Conservation (phyloP, 2,888 invertebrate species). For the Drymonia ruficornis region DNA sequence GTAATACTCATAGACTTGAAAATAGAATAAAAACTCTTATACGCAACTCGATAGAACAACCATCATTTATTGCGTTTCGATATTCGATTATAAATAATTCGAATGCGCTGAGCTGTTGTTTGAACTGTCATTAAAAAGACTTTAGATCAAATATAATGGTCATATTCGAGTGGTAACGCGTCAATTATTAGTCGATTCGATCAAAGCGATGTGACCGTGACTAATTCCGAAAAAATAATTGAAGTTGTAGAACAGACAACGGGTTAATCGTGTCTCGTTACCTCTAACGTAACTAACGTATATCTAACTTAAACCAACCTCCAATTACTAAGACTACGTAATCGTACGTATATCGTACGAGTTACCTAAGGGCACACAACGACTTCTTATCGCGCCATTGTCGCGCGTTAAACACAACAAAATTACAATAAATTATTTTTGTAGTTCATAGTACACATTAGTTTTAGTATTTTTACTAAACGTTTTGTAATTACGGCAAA, state of each 20-base stretch:
- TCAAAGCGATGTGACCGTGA: background rate
- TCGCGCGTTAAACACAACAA: no score
- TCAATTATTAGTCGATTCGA: background rate
- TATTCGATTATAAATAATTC: background rate
- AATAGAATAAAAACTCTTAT: slow-evolving; percentile 14
- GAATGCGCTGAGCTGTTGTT: background rate
- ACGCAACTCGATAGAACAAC: slow-evolving; percentile 26
- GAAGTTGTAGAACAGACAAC: background rate
- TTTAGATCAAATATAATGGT: background rate
- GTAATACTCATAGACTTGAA: slow-evolving; percentile 14
- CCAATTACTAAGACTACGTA: slow-evolving; percentile 3
- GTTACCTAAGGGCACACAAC: background rate
- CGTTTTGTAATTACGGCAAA: no score
- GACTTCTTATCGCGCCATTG: no score
- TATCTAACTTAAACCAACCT: background rate
- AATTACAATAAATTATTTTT: no score
- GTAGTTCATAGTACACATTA: no score
- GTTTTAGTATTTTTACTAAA: no score
- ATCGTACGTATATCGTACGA: background rate
- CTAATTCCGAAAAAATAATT: background rate
- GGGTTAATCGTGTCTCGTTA: background rate
- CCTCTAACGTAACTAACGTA: background rate
- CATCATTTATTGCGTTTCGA: background rate
- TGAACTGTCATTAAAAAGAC: background rate
- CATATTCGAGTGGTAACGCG: slow-evolving; percentile 1